These are phyloP conservation scores for Lagodon rhomboides DNA, from an alignment of 2,797 vertebrate species.

Conservation along the genomic window DNA sequence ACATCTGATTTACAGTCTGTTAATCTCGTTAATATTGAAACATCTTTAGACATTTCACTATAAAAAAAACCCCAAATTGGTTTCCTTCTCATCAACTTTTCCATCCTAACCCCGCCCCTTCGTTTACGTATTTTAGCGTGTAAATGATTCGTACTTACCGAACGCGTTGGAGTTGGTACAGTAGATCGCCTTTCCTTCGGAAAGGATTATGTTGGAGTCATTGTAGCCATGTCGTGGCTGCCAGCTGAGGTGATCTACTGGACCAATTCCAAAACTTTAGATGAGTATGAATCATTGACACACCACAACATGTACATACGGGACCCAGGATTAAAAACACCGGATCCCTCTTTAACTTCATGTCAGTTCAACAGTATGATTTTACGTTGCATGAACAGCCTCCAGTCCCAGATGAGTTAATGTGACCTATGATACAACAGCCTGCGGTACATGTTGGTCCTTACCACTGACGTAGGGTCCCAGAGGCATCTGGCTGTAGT, in stretches of 20 bases:
- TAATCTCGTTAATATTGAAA: neutral
- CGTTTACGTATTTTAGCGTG: too few relatives aligned
- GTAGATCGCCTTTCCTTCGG: too few relatives aligned
- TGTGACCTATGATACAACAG: slow-evolving; percentile 2
- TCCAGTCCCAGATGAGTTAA: neutral
- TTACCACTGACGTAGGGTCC: slow-evolving; percentile 97
- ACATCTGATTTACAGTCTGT: neutral
- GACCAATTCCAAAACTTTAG: too few relatives aligned
- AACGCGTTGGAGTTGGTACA: too few relatives aligned
- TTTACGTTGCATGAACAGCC: neutral
- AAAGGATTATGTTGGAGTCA: too few relatives aligned
- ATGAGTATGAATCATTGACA: neutral
- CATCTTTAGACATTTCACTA: neutral
- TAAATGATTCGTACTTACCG: too few relatives aligned
- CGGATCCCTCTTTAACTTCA: too few relatives aligned
- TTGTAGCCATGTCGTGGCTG: too few relatives aligned
- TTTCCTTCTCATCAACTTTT: neutral
- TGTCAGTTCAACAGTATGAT: neutral
- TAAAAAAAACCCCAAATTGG: neutral
- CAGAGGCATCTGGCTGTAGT: slow-evolving; percentile 99
- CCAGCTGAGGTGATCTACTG: too few relatives aligned
- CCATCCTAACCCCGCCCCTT: too few relatives aligned
- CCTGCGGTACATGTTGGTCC: slow-evolving; percentile 41
- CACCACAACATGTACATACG: too few relatives aligned
- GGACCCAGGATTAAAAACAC: too few relatives aligned